phyloP scores from a whole-genome alignment of 2,113 vertebrate genomes.

The Grantiella picta region DNA sequence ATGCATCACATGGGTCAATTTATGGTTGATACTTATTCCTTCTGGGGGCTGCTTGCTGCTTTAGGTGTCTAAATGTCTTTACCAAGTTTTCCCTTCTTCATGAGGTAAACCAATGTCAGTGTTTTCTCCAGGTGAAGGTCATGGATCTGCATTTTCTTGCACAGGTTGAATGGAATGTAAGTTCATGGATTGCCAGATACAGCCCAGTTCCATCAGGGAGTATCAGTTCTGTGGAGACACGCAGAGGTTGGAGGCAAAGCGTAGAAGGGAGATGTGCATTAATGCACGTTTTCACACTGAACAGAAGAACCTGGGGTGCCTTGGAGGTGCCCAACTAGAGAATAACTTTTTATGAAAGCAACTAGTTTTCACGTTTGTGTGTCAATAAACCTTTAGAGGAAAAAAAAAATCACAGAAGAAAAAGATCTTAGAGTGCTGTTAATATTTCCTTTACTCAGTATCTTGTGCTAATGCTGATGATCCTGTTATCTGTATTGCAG shows the following conservation, averaged over 20 bases:
- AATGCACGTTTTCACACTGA: not conserved
- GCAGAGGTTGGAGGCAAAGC: not conserved
- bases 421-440: not conserved
- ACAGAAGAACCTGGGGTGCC: not conserved
- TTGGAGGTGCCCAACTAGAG: not conserved
- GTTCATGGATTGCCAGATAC: not conserved
- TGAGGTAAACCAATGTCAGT: not conserved
- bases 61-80: not conserved
- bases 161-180: not conserved
- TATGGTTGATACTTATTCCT: not conserved
- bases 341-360: not conserved
- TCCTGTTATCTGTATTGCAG: not conserved
- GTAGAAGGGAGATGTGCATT: not conserved
- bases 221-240: not conserved
- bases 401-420: not conserved
- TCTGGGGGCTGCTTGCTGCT: not conserved
- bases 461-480: not conserved
- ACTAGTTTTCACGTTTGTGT: not conserved
- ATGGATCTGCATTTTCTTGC: not conserved
- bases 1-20: not conserved
- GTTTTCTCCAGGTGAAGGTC: not conserved
- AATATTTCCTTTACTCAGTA: not conserved
- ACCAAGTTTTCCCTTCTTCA: not conserved
- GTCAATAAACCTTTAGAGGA: not conserved
- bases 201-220: not conserved